Evolutionary conservation across 2,113 vertebrate species (phyloP), one percentile per base, ranked within the genome.

Genomic region (Caretta caretta): DNA sequence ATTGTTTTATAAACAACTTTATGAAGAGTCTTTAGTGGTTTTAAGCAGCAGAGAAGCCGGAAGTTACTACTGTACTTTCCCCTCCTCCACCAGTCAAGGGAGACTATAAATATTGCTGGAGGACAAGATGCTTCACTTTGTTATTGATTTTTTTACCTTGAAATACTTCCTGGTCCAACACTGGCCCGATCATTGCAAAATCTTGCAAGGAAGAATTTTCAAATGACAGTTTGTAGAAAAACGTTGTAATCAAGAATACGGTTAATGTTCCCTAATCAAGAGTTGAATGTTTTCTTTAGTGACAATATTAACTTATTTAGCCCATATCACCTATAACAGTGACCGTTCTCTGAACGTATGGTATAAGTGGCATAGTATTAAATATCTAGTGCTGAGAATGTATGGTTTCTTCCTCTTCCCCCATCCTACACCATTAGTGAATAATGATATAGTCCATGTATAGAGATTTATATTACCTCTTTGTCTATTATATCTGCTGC

Each of bases 11-110:
- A 53, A 69, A 51, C 42, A 16, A 25, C 2, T 65, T 92, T 79
- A 38, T 76, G 1, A 0, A 5, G 35, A 1, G 8, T 46, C 80
- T 46, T 10, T 1, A 56, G 10, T 10, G 20, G 17, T 72, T 51
- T 76, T 48, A 35, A 75, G 38, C 14, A 75, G 25, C 62, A 27
- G 49, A 53, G 65, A 53, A 72, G 24, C 24, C 24, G 5, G 13
- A 51, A 53, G n/a, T 53, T 54, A 42, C 84, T n/a, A 19, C 35
- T n/a, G 35, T n/a, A 38, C 65, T n/a, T 76, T 76, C 35, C 20
- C 72, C 24, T 49, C 42, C 38, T 48, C 5, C 4, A 5, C 42
- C 29, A 35, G 3, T 9, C 27, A 2, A 19, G 69, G 10, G 22
- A 5, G 8, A 56, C 29, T 42, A 46, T 57, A 49, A 46, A 17